Percentiles rank a stretch among this genome's conserved stretches.
phyloP scores from a whole-genome alignment of 1,140 invertebrate genomes.

The Camponotus vicinus region DNA sequence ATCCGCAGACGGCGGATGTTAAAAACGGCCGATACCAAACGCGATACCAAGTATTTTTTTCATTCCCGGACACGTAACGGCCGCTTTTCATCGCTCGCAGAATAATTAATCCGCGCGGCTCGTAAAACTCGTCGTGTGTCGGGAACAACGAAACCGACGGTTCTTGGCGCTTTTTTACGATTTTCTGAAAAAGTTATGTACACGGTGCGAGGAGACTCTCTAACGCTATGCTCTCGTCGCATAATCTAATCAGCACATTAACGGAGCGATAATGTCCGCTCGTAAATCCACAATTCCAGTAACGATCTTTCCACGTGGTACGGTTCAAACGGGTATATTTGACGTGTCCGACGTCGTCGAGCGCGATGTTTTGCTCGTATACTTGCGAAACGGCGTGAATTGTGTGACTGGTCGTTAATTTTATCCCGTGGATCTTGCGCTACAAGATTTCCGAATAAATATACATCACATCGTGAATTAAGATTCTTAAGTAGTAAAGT shows the following conservation, averaged over 20 bases:
- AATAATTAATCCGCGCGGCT: slow-evolving; percentile 56
- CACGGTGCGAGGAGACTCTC: background rate
- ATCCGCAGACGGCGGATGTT: slow-evolving; percentile 44
- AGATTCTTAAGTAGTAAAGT: slow-evolving; percentile 27
- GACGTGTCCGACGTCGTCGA: slow-evolving; percentile 15
- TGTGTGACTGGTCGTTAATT: slow-evolving; percentile 46
- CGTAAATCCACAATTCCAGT: slow-evolving; percentile 73
- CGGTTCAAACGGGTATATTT: slow-evolving; percentile 25
- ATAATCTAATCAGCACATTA: slow-evolving; percentile 79
- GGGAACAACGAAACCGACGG: slow-evolving; percentile 6
- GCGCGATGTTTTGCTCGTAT: slow-evolving; percentile 33
- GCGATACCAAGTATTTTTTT: slow-evolving; percentile 35
- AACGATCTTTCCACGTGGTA: slow-evolving; percentile 59
- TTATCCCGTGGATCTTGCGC: slow-evolving; percentile 7
- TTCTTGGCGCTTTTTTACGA: slow-evolving; percentile 34
- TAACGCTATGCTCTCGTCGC: slow-evolving; percentile 41
- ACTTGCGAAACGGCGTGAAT: slow-evolving; percentile 16
- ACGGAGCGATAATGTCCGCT: slow-evolving; percentile 74
- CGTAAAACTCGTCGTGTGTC: slow-evolving; percentile 39
- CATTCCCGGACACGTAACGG: background rate
- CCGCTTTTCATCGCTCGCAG: slow-evolving; percentile 22
- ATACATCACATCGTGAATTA: background rate
- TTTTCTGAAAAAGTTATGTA: slow-evolving; percentile 40
- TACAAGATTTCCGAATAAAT: slow-evolving; percentile 38
- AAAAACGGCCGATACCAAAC: slow-evolving; percentile 59